phyloP scores from a whole-genome alignment of 2,888 invertebrate species.

The Prenolepis imparis region DNA sequence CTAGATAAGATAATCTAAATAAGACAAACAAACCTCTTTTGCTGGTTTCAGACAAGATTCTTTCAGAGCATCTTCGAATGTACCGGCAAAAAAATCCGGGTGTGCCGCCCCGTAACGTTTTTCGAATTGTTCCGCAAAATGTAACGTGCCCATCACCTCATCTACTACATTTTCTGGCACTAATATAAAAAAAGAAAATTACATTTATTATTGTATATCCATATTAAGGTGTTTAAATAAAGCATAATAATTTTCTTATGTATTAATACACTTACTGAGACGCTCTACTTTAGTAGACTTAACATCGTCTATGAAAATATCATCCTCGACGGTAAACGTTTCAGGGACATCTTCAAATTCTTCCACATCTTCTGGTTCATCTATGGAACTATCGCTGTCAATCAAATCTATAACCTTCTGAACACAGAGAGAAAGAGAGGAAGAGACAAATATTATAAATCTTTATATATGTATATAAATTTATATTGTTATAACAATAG shows the following conservation, averaged over 20 bases:
- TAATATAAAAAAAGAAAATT: slow-evolving; percentile 82
- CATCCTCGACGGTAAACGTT: slow-evolving; percentile 94
- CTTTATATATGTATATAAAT: neutral
- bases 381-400: slow-evolving; percentile 92
- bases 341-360: slow-evolving; percentile 96
- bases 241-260: neutral
- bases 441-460: slow-evolving; percentile 40
- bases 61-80: slow-evolving; percentile 95
- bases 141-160: slow-evolving; percentile 94
- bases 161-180: slow-evolving; percentile 95
- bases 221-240: neutral
- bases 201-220: neutral
- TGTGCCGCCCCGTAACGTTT: slow-evolving; percentile 94
- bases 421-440: slow-evolving; percentile 39
- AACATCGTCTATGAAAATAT: slow-evolving; percentile 93
- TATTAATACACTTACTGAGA: slow-evolving; percentile 89
- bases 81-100: slow-evolving; percentile 96
- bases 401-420: slow-evolving; percentile 90
- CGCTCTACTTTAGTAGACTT: slow-evolving; percentile 90
- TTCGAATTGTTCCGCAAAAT: slow-evolving; percentile 95
- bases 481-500: neutral
- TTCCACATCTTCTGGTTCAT: slow-evolving; percentile 95
- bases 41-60: slow-evolving; percentile 96
- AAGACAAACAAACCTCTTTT: slow-evolving; percentile 91
- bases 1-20: neutral